Base-by-base conservation (phyloP, 2,888 invertebrate genomes). In the Halictus quadricinctus region DNA sequence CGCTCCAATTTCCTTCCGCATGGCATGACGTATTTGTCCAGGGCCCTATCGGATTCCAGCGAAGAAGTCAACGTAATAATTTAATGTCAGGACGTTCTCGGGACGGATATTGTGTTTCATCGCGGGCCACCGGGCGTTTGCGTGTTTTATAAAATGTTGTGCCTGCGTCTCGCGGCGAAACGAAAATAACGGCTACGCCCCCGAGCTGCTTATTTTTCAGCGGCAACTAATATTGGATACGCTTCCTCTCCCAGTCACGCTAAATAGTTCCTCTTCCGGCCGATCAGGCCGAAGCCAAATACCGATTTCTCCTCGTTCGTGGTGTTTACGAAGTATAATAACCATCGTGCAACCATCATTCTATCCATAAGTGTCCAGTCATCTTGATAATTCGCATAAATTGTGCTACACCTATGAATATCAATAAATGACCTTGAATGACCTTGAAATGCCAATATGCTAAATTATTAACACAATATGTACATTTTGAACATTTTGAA, bases 1-100 rank as follows among this genome's bases (percentile, higher is more conserved):
- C 80, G 83, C 80, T 87, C 83, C 83, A 76, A 79, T 86, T 81
- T 76, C 78, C 86, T 85, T 83, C 83, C 66, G 73, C 73, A 13
- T 50, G 41, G 50, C 70, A 50, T 72, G 78, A 72, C 83, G 69
- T 75, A 76, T 46, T 70, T 69, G 60, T 29, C 72, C 43, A 41
- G 69, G 74, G 46, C 54, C 13, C n/a, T 83, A 75, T 85, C 84
- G 77, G 60, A 73, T 81, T 78, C 29, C 46, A 3, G 15, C 76
- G 29, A 60, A 76, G 72, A 76, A 84, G 64, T 75, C 74, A 46
- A 77, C 50, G 80, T 76, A 79, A 84, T 86, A 84, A 84, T 84
- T 84, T 84, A 78, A 81, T 43, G 78, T 79, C 80, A 50, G 74
- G 18, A 29, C 54, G 54, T 73, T 46, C 29, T 76, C 41, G 41